These are phyloP conservation scores for Apis mellifera DNA, from an alignment of 1,140 invertebrate genomes.

Conservation along the genomic window Amel_HAv3.1 CM009931.2:24712501-24713000, in stretches of 20 bases:
- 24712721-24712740: conserved; percentile 27
- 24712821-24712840: conserved; percentile 22
- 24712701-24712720: conserved; percentile 48
- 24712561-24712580: too few relatives aligned
- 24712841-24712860: conserved; percentile 14
- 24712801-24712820: conserved; percentile 46
- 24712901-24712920: neutral
- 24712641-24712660: neutral
- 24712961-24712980: neutral
- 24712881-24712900: neutral
- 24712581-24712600: too few relatives aligned
- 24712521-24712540: too few relatives aligned
- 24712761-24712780: conserved; percentile 33
- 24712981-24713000: too few relatives aligned
- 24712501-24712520: too few relatives aligned
- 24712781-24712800: conserved; percentile 25
- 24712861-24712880: neutral
- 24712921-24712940: neutral
- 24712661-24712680: neutral
- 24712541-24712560: too few relatives aligned
- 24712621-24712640: conserved; percentile 18
- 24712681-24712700: conserved; percentile 4
- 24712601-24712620: too few relatives aligned
- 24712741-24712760: conserved; percentile 17
- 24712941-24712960: neutral